phyloP scores from a whole-genome alignment of 2,888 invertebrate species.

The Hydraecia micacea region DNA sequence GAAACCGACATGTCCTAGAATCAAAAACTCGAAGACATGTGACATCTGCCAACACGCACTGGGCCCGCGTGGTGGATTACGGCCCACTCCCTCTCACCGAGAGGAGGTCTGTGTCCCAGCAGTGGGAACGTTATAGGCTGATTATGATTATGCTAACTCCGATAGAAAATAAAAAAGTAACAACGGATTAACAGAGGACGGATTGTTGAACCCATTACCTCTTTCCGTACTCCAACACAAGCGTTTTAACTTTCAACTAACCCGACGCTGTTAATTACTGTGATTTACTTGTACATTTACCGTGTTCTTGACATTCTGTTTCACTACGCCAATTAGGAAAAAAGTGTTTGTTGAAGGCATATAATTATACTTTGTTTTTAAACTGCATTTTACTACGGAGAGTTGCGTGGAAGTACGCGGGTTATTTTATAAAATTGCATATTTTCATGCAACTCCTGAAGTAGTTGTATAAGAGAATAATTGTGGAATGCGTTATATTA shows the following conservation, averaged over 20 bases:
- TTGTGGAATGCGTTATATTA: background rate
- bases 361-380: slow-evolving; percentile 30
- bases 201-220: slow-evolving; percentile 6
- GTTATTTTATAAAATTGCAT: slow-evolving; percentile 13
- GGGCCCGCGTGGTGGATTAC: too few species aligned
- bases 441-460: slow-evolving; percentile 18
- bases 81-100: too few species aligned
- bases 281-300: slow-evolving; percentile 29
- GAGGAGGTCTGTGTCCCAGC: too few species aligned
- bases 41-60: too few species aligned
- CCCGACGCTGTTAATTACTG: slow-evolving; percentile 22
- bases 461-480: slow-evolving; percentile 1
- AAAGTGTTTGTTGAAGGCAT: slow-evolving; percentile 22
- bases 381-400: background rate
- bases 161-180: background rate
- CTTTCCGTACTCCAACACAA: slow-evolving; percentile 6
- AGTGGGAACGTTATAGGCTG: too few species aligned
- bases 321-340: slow-evolving; percentile 24
- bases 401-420: slow-evolving; percentile 23
- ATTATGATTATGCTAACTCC: too few species aligned
- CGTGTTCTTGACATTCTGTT: slow-evolving; percentile 50
- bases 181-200: background rate
- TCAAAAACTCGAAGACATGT: too few species aligned
- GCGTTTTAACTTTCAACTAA: slow-evolving; percentile 28
- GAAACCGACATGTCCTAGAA: too few species aligned